A percentile compares a stretch with the other conserved stretches of the same genome.
These are phyloP conservation scores for Hydropsyche tenuis DNA, from an alignment of 1,140 invertebrate species.

Conservation along the genomic window DNA sequence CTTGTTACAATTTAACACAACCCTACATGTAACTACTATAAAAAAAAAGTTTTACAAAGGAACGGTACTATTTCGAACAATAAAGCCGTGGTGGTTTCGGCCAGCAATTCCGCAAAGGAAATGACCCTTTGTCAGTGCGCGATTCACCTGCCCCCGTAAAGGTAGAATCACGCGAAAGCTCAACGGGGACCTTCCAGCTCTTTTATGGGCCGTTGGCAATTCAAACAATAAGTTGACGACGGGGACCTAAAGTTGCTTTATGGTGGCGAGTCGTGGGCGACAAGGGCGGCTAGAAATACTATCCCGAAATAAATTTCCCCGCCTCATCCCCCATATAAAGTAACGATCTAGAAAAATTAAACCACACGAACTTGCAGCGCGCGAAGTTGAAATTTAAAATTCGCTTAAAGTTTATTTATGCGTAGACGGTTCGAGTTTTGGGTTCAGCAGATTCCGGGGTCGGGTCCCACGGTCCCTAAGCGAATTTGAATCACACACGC, in stretches of 20 bases:
- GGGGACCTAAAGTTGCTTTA: constrained; percentile 32
- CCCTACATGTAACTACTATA: too few relatives aligned
- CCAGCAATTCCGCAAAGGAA: constrained; percentile 4
- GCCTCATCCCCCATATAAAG: not conserved
- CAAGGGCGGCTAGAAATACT: not conserved
- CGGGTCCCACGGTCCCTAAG: constrained; percentile 45
- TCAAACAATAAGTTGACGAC: constrained; percentile 35
- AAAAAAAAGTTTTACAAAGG: too few relatives aligned
- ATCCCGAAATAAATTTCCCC: not conserved
- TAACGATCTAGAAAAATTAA: too few relatives aligned
- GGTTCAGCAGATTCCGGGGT: not conserved
- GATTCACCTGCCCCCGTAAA: constrained; percentile 33
- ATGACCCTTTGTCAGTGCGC: constrained; percentile 6
- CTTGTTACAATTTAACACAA: too few relatives aligned
- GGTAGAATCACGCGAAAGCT: constrained; percentile 23
- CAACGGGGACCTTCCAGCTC: constrained; percentile 29
- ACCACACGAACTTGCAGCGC: too few relatives aligned
- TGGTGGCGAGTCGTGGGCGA: not conserved
- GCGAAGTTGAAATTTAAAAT: not conserved
- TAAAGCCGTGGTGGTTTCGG: not conserved
- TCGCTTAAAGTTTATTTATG: constrained; percentile 18
- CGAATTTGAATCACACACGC: constrained; percentile 48
- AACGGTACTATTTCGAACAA: not conserved
- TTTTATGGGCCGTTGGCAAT: constrained; percentile 37
- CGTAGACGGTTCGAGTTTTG: constrained; percentile 4